Base-by-base conservation (phyloP, 2,113 vertebrate genomes). In the Ibidorhyncha struthersii region DNA sequence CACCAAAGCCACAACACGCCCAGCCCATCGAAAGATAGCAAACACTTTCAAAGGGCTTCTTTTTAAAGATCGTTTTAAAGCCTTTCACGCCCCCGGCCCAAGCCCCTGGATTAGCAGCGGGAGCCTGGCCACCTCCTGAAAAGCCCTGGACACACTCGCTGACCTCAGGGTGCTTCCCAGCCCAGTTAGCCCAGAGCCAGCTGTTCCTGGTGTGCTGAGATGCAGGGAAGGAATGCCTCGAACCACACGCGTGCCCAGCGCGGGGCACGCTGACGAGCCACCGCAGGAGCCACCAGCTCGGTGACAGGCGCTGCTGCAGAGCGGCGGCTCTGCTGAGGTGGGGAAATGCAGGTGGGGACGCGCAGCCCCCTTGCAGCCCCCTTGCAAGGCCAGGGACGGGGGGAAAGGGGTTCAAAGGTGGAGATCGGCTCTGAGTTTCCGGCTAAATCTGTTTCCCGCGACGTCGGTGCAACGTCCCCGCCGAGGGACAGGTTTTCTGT, bases 381-480 rank as follows among this genome's bases (percentile, higher is more conserved):
- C 23, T 34, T 6, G 34, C 25, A 20, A 25, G 29, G 34, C 29
- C 5, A 3, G 56, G 29, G 30, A 14, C 2, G 3, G 17, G 40
- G 10, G 5, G 63, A 55, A 36, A 21, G 3, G 30, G 25, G 47
- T 30, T 21, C 40, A 53, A 34, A 70, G 25, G 38, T 7, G 20
- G 29, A 66, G 59, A 22, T 18, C 9, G 18, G 34, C 59, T 26
- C 43, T 6, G 29, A 2, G 1, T 50, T 66, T 23, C 43, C 8
- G 14, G 32, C 9, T 5, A 16, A 59, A 59, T 12, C 43, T 5
- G 8, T n/a, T 34, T 30, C 34, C 65, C 0, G 3, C 32, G 23
- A 14, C 0, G 10, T 4, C 22, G 56, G 32, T 15, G 21, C 8
- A 2, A 36, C 0, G 10, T 58, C 26, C 14, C 43, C 0, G 0